These are phyloP conservation scores for Lomographa bimaculata DNA, from an alignment of 2,888 invertebrate species.

Conservation along the genomic window DNA sequence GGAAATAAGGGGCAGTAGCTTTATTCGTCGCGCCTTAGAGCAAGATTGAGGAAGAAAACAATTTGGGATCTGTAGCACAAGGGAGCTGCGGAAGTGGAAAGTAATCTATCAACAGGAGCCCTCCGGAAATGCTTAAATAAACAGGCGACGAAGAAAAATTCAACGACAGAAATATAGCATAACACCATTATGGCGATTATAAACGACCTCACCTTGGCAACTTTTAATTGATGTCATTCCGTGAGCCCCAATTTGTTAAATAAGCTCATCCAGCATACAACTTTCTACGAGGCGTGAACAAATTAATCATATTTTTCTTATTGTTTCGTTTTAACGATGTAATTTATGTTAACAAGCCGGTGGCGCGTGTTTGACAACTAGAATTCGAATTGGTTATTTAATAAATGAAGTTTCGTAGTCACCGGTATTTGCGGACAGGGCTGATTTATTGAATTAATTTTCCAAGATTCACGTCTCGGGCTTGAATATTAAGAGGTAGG, in stretches of 20 bases:
- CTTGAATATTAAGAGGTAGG: conserved; percentile 72
- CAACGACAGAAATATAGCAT: conserved; percentile 44
- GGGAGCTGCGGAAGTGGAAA: conserved; percentile 46
- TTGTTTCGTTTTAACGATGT: conserved; percentile 39
- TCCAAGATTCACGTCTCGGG: conserved; percentile 63
- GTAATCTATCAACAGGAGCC: conserved; percentile 64
- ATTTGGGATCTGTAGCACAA: conserved; percentile 47
- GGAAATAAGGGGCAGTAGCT: conserved; percentile 40
- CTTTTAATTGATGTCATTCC: conserved; percentile 46
- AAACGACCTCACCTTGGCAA: conserved; percentile 44
- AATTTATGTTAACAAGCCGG: conserved; percentile 47
- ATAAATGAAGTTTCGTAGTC: conserved; percentile 59
- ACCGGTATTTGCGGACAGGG: conserved; percentile 58
- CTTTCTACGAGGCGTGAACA: conserved; percentile 25
- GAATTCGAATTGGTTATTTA: conserved; percentile 54
- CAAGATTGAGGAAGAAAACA: conserved; percentile 56
- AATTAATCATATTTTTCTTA: conserved; percentile 44
- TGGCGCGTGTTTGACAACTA: conserved; percentile 48
- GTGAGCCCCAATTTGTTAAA: conserved; percentile 41
- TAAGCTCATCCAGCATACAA: conserved; percentile 28
- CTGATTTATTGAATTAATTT: conserved; percentile 80
- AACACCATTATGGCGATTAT: conserved; percentile 41
- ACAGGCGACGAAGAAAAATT: conserved; percentile 50
- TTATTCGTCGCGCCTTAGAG: conserved; percentile 48
- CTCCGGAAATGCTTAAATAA: conserved; percentile 63